These are phyloP conservation scores for Helicoverpa assulta DNA, from an alignment of 2,888 invertebrate genomes.

Conservation along the genomic window DNA sequence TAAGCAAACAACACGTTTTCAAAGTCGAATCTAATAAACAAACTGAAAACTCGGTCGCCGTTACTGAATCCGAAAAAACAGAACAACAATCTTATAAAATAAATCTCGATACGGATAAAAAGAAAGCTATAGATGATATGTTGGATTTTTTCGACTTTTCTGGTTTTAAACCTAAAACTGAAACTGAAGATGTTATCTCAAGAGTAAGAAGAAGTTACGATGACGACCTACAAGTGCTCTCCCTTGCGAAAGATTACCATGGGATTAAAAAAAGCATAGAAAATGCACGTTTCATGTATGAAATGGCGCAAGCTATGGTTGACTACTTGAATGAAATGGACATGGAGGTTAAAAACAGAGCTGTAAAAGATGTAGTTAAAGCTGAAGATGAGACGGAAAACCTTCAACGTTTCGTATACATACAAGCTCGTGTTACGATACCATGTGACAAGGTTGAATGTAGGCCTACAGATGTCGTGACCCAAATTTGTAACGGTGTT, in stretches of 20 bases:
- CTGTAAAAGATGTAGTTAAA: constrained; percentile 73
- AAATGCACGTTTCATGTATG: constrained; percentile 75
- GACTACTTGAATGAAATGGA: constrained; percentile 81
- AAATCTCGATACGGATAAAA: constrained; percentile 82
- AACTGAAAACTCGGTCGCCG: constrained; percentile 60
- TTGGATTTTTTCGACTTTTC: constrained; percentile 82
- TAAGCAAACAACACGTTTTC: constrained; percentile 61
- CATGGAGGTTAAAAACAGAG: constrained; percentile 72
- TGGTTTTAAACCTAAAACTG: constrained; percentile 68
- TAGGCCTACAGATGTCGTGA: constrained; percentile 72
- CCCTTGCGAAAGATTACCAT: constrained; percentile 72
- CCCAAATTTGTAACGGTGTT: constrained; percentile 89
- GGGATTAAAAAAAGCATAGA: constrained; percentile 75
- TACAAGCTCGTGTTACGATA: constrained; percentile 75
- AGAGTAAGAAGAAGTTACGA: constrained; percentile 78
- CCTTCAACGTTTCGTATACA: constrained; percentile 74
- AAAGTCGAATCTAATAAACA: constrained; percentile 64
- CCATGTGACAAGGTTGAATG: constrained; percentile 76
- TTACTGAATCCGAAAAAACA: constrained; percentile 42
- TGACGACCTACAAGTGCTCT: constrained; percentile 73
- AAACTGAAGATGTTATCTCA: constrained; percentile 50
- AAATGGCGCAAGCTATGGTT: constrained; percentile 74
- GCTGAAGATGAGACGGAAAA: constrained; percentile 80
- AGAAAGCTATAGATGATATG: constrained; percentile 84
- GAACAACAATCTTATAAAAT: constrained; percentile 57